Evolutionary conservation across 2,797 vertebrate species (phyloP), one percentile per base, ranked within the genome.

Genomic region (Pangasius sanitwongsei): DNA sequence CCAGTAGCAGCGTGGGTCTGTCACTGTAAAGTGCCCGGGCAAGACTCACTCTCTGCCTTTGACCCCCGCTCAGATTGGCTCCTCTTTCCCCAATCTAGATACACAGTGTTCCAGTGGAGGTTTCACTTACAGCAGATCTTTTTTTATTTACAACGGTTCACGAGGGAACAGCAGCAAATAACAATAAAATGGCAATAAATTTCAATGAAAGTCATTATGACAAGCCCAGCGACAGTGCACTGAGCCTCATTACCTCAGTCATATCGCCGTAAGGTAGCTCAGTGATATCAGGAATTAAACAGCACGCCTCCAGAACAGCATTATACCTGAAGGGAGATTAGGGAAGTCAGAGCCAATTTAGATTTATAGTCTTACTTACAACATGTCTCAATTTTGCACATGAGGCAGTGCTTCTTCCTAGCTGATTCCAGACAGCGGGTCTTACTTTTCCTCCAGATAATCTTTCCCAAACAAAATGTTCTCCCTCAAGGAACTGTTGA

Each of bases 21-120:
- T 97, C 94, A 70, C 97, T 97, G 94, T 97, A 97, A 41, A 97
- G 94, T 0, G 97, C 97, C 6, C 97, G 96, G 0, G 97, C 97
- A 93, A 97, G 92, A 87, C 96, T 97, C 87, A 97, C 95, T 77
- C 97, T 93, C 94, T 97, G 97, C 1, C 96, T 94, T 92, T 97
- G 97, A 8, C 97, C 97, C 25, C 97, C 97, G 37, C 97, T 97
- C 88, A 97, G 94, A 88, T 97, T 97, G 28, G 95, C 93, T 4
- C 97, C 97, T 83, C 96, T 92, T 93, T 97, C 97, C 18, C 97
- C 97, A 53, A 97, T 96, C 97, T 97, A 86, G 31, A 91, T 53
- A 28, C 53, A 87, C 88, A 37, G 25, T 70, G 65, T 59, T 4
- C 57, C 20, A 31, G 37, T 53, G 74, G 57, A 74, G 34, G 44